phyloP scores from a whole-genome alignment of 2,797 vertebrate species.

The Pseudochirops corinnae region DNA sequence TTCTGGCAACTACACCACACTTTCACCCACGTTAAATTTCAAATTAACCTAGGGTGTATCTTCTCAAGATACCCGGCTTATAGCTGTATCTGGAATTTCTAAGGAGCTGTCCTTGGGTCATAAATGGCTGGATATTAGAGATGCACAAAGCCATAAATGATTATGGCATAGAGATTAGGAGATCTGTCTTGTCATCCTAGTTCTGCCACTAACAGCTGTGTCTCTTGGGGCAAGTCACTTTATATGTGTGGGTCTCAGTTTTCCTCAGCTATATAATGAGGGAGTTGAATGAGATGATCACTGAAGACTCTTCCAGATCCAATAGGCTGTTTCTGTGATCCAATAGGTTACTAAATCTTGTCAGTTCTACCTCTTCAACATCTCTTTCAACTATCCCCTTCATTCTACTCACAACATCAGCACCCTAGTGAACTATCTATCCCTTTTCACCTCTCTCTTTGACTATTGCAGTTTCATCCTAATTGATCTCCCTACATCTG shows the following conservation, averaged over 20 bases:
- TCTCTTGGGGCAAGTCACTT: not conserved
- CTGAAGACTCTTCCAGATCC: not conserved
- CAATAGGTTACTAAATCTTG: not conserved
- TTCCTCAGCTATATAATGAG: not conserved
- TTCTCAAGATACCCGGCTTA: not conserved
- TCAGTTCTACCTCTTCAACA: not conserved
- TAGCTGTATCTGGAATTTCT: not conserved
- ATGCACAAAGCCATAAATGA: not conserved
- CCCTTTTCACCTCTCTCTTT: not conserved
- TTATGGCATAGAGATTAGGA: not conserved
- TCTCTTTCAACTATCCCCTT: not conserved
- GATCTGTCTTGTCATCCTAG: not conserved
- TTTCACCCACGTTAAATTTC: not conserved
- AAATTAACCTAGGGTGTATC: not conserved
- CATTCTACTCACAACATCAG: not conserved
- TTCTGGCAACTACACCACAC: not conserved
- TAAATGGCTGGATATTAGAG: not conserved
- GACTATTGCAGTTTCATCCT: not conserved
- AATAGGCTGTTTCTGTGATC: not conserved
- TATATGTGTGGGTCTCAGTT: conserved; percentile 16
- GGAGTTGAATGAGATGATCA: not conserved
- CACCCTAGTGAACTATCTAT: not conserved
- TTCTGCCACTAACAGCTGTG: not conserved
- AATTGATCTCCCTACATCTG: not conserved
- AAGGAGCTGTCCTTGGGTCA: not conserved